These are phyloP conservation scores for Sebastes glaucus DNA, from an alignment of 2,797 vertebrate species.

Conservation along the genomic window DNA sequence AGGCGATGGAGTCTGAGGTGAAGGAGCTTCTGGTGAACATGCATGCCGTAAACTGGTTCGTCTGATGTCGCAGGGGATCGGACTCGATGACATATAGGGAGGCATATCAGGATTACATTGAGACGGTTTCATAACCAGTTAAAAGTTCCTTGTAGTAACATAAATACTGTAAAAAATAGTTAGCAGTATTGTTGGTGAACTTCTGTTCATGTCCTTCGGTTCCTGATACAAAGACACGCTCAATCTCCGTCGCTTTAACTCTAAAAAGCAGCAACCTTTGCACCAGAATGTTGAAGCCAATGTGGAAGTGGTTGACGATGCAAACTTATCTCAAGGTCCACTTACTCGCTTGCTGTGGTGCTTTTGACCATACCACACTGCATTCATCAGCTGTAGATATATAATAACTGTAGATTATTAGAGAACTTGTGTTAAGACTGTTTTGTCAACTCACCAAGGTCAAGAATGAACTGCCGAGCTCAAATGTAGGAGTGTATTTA, in stretches of 20 bases:
- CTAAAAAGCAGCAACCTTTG: background rate
- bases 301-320: background rate
- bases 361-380: too few species aligned
- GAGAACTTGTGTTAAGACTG: background rate
- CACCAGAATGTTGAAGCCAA: background rate
- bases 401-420: too few species aligned
- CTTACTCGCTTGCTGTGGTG: too few species aligned
- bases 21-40: background rate
- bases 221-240: background rate
- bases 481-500: background rate
- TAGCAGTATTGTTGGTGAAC: background rate
- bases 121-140: too few species aligned
- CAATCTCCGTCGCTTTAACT: background rate
- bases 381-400: too few species aligned
- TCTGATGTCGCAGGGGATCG: background rate
- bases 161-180: background rate
- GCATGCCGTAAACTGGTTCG: background rate
- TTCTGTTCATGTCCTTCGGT: background rate
- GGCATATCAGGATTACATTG: too few species aligned
- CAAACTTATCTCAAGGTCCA: conserved; percentile 5
- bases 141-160: background rate
- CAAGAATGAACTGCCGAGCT: background rate
- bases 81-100: too few species aligned
- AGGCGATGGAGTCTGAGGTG: background rate
- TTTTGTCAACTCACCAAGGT: background rate